These are phyloP conservation scores for Ferdinandea cuprea DNA, from an alignment of 2,888 invertebrate species.

Conservation along the genomic window DNA sequence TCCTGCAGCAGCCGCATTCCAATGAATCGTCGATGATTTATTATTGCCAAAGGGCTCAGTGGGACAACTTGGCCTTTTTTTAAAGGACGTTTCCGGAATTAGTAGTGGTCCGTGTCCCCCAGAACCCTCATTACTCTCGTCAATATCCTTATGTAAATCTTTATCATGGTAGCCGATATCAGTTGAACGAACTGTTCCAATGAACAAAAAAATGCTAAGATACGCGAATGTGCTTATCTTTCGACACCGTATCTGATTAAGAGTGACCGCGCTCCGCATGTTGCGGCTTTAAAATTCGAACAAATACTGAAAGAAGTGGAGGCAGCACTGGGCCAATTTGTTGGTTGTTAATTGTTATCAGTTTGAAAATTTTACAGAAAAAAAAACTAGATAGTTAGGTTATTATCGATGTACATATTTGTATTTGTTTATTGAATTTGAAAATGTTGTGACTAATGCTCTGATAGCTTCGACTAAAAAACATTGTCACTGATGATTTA, in stretches of 20 bases:
- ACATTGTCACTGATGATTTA: too few species aligned
- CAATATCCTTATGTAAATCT: not conserved
- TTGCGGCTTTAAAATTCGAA: slow-evolving; percentile 35
- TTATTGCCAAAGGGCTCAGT: slow-evolving; percentile 27
- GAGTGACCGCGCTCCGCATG: slow-evolving; percentile 22
- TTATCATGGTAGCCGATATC: not conserved
- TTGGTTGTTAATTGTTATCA: slow-evolving; percentile 18
- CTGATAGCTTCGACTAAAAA: too few species aligned
- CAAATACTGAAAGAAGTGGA: slow-evolving; percentile 30
- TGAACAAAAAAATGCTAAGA: not conserved
- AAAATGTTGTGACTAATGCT: too few species aligned
- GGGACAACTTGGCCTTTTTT: not conserved
- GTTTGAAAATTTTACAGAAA: not conserved
- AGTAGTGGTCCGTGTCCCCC: not conserved
- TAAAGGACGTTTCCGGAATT: not conserved
- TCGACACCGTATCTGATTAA: not conserved
- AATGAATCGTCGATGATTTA: not conserved
- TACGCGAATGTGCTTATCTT: slow-evolving; percentile 4
- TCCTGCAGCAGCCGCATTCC: slow-evolving; percentile 32
- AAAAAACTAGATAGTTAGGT: too few species aligned
- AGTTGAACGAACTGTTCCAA: not conserved
- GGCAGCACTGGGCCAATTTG: not conserved
- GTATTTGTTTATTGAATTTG: too few species aligned
- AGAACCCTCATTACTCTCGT: not conserved
- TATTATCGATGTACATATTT: too few species aligned